Evolutionary conservation across 2,113 vertebrate species (phyloP), one percentile per base, ranked within the genome.

Genomic region (Corapipo altera): DNA sequence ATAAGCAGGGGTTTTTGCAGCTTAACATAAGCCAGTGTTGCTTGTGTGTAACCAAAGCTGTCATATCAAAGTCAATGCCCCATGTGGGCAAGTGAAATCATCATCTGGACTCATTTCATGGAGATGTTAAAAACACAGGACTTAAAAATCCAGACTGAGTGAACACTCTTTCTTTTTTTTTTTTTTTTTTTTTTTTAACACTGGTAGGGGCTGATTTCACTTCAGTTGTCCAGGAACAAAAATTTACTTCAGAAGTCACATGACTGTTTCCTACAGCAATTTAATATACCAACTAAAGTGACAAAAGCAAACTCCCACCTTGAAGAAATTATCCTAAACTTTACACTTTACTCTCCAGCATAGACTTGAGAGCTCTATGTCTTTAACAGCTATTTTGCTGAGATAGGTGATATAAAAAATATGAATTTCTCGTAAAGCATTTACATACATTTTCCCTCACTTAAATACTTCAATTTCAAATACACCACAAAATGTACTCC

Each of bases 401-500:
- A 96, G 83, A 94, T 26, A 75, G 88, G 88, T 96, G 66, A 85
- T 86, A 95, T 33, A 3, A 24, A 32, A 72, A 79, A 65, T n/a
- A 43, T 62, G 80, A 95, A 88, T 95, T 96, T 97, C 94, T 96
- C 96, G 89, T 91, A 94, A 97, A 97, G 95, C 95, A 97, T 98
- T 97, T 97, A 95, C 96, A 96, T 96, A 96, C 91, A 96, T 96
- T 97, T 97, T 96, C 96, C 76, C 86, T 85, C 93, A 97, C 96
- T 97, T 97, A 97, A 91, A 96, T 88, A 95, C 88, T 93, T 96
- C 92, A 72, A 91, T 94, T 97, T 97, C 95, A 97, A 96, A 97
- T 94, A 97, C 88, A 97, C 88, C 82, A 94, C 89, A 95, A 97
- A 97, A 97, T 92, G 93, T 95, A 97, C 97, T 97, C 98, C 97